Evolutionary conservation across 2,888 invertebrate genomes (phyloP).

Genomic region (Mycalesis mineus): DNA sequence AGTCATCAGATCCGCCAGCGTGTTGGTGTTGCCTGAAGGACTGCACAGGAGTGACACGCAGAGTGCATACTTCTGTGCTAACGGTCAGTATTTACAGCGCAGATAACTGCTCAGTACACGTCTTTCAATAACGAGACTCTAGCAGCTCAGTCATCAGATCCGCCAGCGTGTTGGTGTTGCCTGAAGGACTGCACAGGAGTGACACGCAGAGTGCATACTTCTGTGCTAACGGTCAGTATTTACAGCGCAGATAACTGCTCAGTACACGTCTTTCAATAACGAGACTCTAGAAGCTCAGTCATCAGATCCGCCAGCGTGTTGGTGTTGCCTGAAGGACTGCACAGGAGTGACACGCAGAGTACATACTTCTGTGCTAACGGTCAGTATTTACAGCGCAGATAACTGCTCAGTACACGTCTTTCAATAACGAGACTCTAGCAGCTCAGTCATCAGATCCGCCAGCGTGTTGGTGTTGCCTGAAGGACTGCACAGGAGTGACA

Average conservation of each 20-base stretch:
- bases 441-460: constrained; percentile 80
- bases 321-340: constrained; percentile 80
- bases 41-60: constrained; percentile 81
- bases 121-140: constrained; percentile 78
- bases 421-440: constrained; percentile 78
- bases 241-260: constrained; percentile 81
- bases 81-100: constrained; percentile 79
- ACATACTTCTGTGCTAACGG: constrained; percentile 85
- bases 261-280: constrained; percentile 75
- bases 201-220: constrained; percentile 84
- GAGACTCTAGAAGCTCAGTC: constrained; percentile 79
- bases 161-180: constrained; percentile 78
- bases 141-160: constrained; percentile 80
- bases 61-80: constrained; percentile 84
- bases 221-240: constrained; percentile 80
- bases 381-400: constrained; percentile 75
- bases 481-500: constrained; percentile 80
- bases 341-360: constrained; percentile 81
- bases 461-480: constrained; percentile 80
- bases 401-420: constrained; percentile 79
- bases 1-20: constrained; percentile 79
- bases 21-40: constrained; percentile 80
- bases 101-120: constrained; percentile 79
- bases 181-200: constrained; percentile 80
- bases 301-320: constrained; percentile 79